Percentiles rank a stretch among this genome's conserved stretches.
Conservation (phyloP, 2,113 vertebrate genomes). For the Gambusia holbrooki region DNA sequence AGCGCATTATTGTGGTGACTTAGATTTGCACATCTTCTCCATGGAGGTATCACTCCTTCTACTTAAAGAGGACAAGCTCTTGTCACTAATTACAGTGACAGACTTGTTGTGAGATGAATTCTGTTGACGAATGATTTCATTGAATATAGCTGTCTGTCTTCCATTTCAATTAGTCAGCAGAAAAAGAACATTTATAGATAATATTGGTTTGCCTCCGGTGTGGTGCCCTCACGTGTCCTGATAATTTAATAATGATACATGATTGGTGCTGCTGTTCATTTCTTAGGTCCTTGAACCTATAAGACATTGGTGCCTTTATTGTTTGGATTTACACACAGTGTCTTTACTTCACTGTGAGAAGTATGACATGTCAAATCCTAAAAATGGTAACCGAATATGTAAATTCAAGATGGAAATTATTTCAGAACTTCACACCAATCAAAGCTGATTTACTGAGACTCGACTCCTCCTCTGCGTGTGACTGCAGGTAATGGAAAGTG, state of each 20-base stretch:
- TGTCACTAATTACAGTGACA: not conserved
- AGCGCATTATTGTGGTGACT: not conserved
- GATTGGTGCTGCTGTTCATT: not conserved
- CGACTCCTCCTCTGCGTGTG: not conserved
- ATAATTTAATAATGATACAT: not conserved
- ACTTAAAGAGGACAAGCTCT: not conserved
- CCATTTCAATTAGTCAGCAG: no score
- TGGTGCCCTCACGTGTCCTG: no score
- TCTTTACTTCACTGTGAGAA: not conserved
- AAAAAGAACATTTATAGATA: not conserved
- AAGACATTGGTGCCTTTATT: not conserved
- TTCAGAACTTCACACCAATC: not conserved
- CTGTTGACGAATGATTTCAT: not conserved
- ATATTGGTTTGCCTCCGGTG: not conserved
- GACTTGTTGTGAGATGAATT: not conserved
- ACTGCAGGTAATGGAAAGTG: constrained; percentile 96
- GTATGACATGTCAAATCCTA: not conserved
- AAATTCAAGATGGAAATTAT: not conserved
- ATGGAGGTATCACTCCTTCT: not conserved
- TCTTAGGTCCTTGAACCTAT: not conserved
- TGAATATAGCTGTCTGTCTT: not conserved
- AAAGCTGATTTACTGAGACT: constrained; percentile 1
- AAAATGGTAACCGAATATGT: not conserved
- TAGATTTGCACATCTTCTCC: not conserved
- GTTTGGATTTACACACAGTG: not conserved